Conservation (phyloP, 92 coral and sea anemone species). For the Palythoa heliodiscus region DNA sequence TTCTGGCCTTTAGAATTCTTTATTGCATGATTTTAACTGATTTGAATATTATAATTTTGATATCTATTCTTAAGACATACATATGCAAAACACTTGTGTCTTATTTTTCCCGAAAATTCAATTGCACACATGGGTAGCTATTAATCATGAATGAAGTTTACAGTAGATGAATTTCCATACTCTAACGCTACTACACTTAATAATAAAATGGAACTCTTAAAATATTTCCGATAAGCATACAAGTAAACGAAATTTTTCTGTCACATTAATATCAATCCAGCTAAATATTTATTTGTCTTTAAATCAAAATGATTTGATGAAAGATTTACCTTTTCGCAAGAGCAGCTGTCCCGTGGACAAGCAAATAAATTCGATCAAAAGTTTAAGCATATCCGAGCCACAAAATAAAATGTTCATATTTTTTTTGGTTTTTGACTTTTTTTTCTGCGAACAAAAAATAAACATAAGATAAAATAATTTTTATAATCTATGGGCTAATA, state of each 20-base stretch:
- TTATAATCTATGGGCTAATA: neutral
- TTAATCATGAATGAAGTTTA: slow-evolving; percentile 42
- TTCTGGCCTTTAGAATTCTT: neutral
- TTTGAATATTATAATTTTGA: neutral
- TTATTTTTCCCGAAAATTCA: slow-evolving; percentile 14
- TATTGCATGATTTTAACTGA: neutral
- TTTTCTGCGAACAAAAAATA: neutral
- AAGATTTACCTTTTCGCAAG: neutral
- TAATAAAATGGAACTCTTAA: neutral
- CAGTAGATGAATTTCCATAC: slow-evolving; percentile 35
- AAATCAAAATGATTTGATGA: neutral
- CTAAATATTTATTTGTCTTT: neutral
- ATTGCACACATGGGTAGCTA: slow-evolving; percentile 20
- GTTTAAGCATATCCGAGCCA: neutral
- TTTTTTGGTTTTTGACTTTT: neutral
- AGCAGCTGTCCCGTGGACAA: slow-evolving; percentile 23
- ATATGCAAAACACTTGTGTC: neutral
- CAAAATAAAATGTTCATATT: neutral
- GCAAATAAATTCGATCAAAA: slow-evolving; percentile 10
- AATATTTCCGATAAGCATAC: neutral
- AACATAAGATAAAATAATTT: neutral
- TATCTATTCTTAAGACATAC: neutral
- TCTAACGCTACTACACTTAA: neutral
- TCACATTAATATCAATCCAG: neutral
- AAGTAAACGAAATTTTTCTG: neutral